Evolutionary conservation across 2,113 vertebrate genomes (phyloP).

Genomic region (Hemiprocne comata): DNA sequence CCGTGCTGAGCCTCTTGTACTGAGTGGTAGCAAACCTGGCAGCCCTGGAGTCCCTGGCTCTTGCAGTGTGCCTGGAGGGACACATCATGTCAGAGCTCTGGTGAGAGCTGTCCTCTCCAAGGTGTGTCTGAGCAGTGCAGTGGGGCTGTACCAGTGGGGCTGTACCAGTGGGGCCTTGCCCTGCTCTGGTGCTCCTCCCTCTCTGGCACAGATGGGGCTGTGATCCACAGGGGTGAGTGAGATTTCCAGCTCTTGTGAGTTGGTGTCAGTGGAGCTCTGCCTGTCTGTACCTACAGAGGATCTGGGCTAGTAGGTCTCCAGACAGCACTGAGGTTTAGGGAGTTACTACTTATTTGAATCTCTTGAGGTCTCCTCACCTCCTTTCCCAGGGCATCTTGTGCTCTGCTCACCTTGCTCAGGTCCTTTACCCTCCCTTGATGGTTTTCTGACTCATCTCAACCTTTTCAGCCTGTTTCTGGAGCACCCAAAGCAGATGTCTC

Average conservation of each 20-base stretch:
- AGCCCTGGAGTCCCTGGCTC: neutral
- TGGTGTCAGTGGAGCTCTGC: conserved; percentile 19
- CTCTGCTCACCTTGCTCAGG: neutral
- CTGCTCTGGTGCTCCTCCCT: neutral
- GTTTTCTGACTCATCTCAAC: neutral
- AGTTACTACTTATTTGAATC: neutral
- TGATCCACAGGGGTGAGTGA: neutral
- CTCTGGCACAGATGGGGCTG: rapidly evolving
- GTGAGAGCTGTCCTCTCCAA: too few species aligned
- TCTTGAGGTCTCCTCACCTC: neutral
- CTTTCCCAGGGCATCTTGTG: neutral
- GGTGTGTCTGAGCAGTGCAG: neutral
- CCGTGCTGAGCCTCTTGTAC: neutral
- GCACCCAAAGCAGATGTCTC: neutral
- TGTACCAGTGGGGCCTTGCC: neutral
- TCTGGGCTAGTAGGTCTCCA: conserved; percentile 46
- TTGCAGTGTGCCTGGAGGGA: too few species aligned
- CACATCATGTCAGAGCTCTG: neutral
- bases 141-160: neutral
- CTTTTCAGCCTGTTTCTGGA: neutral
- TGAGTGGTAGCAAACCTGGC: neutral
- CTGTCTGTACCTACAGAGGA: neutral
- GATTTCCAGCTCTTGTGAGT: neutral
- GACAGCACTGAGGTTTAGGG: neutral
- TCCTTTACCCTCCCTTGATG: neutral